Base-by-base conservation (phyloP, 2,797 vertebrate species). In the Hylomyscus alleni region DNA sequence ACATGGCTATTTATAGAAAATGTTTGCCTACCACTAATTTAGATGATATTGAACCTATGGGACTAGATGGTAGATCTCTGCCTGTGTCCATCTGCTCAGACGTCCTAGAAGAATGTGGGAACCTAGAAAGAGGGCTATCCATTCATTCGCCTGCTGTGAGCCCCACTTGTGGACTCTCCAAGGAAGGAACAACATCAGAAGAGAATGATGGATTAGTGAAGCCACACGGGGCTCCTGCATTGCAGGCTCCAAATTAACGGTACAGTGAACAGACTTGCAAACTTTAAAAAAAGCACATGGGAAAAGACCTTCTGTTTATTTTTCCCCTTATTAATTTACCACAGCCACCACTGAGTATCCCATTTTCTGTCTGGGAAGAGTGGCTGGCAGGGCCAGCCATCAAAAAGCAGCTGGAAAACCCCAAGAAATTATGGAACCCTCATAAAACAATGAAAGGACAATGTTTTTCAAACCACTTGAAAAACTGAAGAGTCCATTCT, bases 311-410 rank as follows among this genome's bases (percentile, higher is more conserved):
- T 98, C 94, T 98, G 96, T 98, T 98, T 98, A 75, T 97, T 95
- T 97, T 94, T 56, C 94, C 93, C 81, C 87, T 97, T 97, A 98
- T 98, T 98, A 98, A 98, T 98, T 98, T 98, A 96, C 98, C n/a
- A 0, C 97, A 98, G 96, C 98, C 98, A 97, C 98, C 97, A 94
- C 96, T 94, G 93, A 97, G 95, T 96, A 97, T 96, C 98, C 92
- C 96, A 86, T 95, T 98, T 98, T 98, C 97, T 98, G 97, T 97
- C 98, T 98, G 98, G 97, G 97, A 98, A 98, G 97, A 95, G 91
- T 94, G 67, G 90, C 90, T 98, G 97, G 83, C 58, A 78, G 91
- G 81, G 75, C 88, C 50, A 83, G 58, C 58, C 95, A 97, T 97
- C 90, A 92, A 96, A 98, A 98, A 97, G 84, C 97, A 98, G 93